These are phyloP conservation scores for Aricia artaxerxes DNA, from an alignment of 2,888 invertebrate genomes.

Conservation along the genomic window DNA sequence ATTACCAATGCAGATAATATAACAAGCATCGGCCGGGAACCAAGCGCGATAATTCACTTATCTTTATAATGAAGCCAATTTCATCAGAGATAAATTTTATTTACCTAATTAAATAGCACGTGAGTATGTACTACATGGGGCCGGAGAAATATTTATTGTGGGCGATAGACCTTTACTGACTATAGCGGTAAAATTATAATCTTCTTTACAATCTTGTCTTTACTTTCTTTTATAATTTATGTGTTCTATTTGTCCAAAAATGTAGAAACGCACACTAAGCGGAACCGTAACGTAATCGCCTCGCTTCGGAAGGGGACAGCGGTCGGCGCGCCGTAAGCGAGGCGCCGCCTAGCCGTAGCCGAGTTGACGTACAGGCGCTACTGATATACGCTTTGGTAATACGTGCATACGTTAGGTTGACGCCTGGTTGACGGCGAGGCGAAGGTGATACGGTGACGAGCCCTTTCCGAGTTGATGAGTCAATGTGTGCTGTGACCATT, in stretches of 20 bases:
- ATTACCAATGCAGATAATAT: slow-evolving; percentile 3
- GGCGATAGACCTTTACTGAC: neutral
- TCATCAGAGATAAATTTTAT: slow-evolving; percentile 24
- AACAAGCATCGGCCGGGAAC: neutral
- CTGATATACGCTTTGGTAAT: too few relatives aligned
- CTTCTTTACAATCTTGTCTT: too few relatives aligned
- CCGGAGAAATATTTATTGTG: neutral
- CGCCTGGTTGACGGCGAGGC: too few relatives aligned
- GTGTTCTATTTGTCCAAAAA: neutral
- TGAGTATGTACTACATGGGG: neutral
- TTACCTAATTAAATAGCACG: slow-evolving; percentile 10
- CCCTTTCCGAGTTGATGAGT: too few relatives aligned
- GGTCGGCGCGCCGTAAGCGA: too few relatives aligned
- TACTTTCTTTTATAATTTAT: too few relatives aligned
- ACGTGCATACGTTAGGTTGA: too few relatives aligned
- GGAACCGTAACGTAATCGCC: too few relatives aligned
- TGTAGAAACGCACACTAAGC: neutral
- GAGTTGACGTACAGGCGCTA: too few relatives aligned
- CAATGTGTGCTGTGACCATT: neutral
- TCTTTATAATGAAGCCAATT: slow-evolving; percentile 13
- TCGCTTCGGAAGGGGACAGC: too few relatives aligned
- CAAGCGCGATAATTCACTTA: slow-evolving; percentile 8
- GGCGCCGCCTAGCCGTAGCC: too few relatives aligned
- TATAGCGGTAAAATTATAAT: neutral
- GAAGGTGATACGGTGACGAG: too few relatives aligned